Evolutionary conservation across 2,797 vertebrate genomes (phyloP).

Genomic region (Coregonus suidteri): DNA sequence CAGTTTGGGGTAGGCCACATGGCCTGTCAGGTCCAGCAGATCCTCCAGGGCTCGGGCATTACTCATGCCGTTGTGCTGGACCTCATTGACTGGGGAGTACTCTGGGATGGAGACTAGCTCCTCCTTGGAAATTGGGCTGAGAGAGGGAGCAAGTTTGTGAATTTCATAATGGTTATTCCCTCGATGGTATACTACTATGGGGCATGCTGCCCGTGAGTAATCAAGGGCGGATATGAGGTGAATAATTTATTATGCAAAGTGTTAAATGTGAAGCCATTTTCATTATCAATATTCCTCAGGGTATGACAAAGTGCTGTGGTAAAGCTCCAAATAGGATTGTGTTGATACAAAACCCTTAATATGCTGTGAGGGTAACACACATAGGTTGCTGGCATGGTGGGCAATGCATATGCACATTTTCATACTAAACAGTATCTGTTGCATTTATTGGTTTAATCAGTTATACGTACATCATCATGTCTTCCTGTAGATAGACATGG

Average conservation of each 20-base stretch:
- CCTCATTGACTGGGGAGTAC: conserved; percentile 90
- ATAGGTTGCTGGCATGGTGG: not conserved
- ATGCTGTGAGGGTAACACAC: too few relatives aligned
- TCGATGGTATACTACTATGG: not conserved
- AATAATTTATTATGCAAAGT: too few relatives aligned
- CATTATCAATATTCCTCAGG: not conserved
- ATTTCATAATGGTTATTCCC: not conserved
- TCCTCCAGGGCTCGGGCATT: conserved; percentile 90
- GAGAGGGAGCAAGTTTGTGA: not conserved
- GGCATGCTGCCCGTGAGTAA: not conserved
- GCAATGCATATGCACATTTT: not conserved
- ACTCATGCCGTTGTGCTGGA: conserved; percentile 82
- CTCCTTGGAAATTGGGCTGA: conserved; percentile 89
- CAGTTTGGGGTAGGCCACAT: conserved; percentile 81
- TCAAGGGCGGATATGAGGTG: not conserved
- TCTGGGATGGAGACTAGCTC: conserved; percentile 95
- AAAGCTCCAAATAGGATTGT: not conserved
- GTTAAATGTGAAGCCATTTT: not conserved
- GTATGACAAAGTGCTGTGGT: not conserved
- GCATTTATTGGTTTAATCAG: not conserved
- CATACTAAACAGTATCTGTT: not conserved
- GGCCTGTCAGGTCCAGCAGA: conserved; percentile 95
- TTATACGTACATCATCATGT: not conserved
- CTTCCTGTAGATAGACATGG: conserved; percentile 1
- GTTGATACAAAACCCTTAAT: too few relatives aligned